Percentiles rank a stretch among this genome's conserved stretches.
phyloP scores from a whole-genome alignment of 2,113 vertebrate genomes.

The Micromys minutus region DNA sequence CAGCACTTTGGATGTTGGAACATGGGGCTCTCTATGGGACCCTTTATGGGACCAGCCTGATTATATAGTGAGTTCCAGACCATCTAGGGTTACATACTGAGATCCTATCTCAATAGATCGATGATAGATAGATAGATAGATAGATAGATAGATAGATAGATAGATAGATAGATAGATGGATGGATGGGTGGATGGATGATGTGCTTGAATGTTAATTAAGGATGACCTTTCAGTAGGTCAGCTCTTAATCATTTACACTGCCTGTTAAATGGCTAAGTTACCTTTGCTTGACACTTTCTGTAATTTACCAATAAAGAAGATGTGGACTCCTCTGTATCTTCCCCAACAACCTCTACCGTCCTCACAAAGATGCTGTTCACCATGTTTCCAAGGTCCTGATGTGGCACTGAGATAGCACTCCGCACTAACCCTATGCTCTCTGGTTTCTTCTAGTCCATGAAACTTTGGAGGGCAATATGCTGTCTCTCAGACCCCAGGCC shows the following conservation, averaged over 20 bases:
- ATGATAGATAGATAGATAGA: not conserved
- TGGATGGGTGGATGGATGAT: not conserved
- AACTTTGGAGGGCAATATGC: not conserved
- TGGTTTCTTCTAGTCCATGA: not conserved
- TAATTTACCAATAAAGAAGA: not conserved
- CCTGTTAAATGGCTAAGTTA: not conserved
- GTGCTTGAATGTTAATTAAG: not conserved
- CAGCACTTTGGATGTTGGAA: not conserved
- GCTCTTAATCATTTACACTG: conserved; percentile 3
- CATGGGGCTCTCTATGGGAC: not conserved
- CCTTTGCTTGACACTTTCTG: not conserved
- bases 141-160: no score
- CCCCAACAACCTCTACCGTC: not conserved
- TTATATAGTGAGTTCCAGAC: not conserved
- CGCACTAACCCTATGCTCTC: not conserved
- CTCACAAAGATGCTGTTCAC: not conserved
- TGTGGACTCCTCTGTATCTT: not conserved
- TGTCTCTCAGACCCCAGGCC: not conserved
- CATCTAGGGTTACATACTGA: not conserved
- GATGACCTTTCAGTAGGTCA: not conserved
- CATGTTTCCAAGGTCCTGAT: not conserved
- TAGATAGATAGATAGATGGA: not conserved
- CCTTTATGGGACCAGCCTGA: no score
- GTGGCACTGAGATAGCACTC: not conserved
- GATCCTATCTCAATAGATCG: not conserved